Conservation (phyloP, 2,113 vertebrate genomes). For the Nestor notabilis region DNA sequence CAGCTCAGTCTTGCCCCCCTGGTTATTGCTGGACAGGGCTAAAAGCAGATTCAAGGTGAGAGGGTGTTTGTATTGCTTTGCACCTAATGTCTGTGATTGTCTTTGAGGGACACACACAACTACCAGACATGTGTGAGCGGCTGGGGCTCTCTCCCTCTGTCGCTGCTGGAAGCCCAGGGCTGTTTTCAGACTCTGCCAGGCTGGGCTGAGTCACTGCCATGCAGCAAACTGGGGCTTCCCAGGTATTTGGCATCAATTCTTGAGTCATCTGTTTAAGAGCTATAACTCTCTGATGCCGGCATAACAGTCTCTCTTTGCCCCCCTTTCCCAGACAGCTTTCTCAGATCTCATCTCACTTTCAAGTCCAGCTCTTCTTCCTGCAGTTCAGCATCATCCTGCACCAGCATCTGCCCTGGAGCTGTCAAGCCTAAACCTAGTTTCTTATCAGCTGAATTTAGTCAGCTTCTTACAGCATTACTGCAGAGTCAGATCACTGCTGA, state of each 20-base stretch:
- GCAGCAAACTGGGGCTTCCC: constrained; percentile 67
- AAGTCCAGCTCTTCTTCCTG: not conserved
- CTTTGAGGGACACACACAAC: not conserved
- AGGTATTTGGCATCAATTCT: constrained; percentile 52
- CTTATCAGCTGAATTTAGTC: not conserved
- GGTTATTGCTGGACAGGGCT: not conserved
- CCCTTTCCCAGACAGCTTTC: not conserved
- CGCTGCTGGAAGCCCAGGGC: not conserved
- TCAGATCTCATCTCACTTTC: not conserved
- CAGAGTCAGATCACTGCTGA: not conserved
- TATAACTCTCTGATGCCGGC: not conserved
- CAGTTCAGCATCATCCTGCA: constrained; percentile 10
- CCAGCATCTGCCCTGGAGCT: constrained; percentile 24
- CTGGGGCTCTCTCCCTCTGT: not conserved
- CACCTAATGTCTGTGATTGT: fast-evolving
- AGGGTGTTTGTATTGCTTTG: not conserved
- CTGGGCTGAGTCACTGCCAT: constrained; percentile 61
- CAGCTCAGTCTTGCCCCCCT: not conserved
- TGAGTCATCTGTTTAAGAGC: constrained; percentile 48
- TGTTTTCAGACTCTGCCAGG: constrained; percentile 42
- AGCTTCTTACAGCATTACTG: constrained; percentile 15
- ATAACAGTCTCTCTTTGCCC: not conserved
- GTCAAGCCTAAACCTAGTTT: not conserved
- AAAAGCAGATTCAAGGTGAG: not conserved
- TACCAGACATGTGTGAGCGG: fast-evolving